These are phyloP conservation scores for Dimorphilus gyrociliatus DNA, from an alignment of 2,888 invertebrate species.

Conservation along the genomic window DNA sequence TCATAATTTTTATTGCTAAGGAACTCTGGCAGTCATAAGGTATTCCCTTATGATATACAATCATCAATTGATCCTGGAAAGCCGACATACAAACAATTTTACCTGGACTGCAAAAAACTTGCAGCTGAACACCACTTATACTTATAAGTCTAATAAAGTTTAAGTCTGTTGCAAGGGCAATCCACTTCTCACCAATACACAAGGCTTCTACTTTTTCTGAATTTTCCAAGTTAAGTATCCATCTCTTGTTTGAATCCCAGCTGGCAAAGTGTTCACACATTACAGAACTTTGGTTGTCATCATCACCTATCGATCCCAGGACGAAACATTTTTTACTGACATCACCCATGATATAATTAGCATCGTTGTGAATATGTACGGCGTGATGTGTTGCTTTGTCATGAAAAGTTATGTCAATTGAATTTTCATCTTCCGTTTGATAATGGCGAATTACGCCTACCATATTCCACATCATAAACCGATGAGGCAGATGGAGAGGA, in stretches of 20 bases:
- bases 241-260: constrained; percentile 1
- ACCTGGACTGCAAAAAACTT: constrained; percentile 55
- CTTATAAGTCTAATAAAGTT: constrained; percentile 66
- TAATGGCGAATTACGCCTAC: constrained; percentile 75
- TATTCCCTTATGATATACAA: constrained; percentile 49
- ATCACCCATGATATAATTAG: constrained; percentile 70
- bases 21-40: no score
- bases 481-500: constrained; percentile 60
- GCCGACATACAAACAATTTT: constrained; percentile 53
- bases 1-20: no score
- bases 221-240: constrained; percentile 1
- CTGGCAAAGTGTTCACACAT: background rate
- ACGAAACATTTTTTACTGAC: constrained; percentile 62
- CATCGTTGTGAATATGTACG: constrained; percentile 68
- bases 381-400: constrained; percentile 73
- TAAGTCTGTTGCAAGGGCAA: constrained; percentile 60
- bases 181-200: constrained; percentile 47
- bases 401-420: constrained; percentile 87
- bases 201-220: constrained; percentile 38
- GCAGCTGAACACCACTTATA: constrained; percentile 68
- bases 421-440: constrained; percentile 55
- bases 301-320: constrained; percentile 47
- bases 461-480: constrained; percentile 76
- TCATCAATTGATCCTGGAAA: constrained; percentile 46
- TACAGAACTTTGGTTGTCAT: no score